These are phyloP conservation scores for Mystacides longicornis DNA, from an alignment of 2,888 invertebrate species.

Conservation along the genomic window DNA sequence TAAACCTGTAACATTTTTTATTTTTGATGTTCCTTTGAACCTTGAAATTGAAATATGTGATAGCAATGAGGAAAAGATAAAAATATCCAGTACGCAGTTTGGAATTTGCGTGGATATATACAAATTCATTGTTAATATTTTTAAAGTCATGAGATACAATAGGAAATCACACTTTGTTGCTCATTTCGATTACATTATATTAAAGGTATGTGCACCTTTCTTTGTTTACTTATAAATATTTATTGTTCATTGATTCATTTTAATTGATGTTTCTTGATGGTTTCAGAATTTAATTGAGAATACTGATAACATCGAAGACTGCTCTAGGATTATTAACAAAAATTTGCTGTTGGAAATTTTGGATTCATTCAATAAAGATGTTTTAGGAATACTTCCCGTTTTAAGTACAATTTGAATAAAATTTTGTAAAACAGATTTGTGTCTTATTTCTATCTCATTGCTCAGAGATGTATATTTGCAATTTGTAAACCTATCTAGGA, in stretches of 20 bases:
- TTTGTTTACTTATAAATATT: background rate
- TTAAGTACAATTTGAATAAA: background rate
- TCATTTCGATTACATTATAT: constrained; percentile 15
- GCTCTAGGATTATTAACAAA: background rate
- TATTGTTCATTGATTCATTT: background rate
- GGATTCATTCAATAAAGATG: constrained; percentile 9
- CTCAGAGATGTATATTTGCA: too few species aligned
- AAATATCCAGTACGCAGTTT: constrained; percentile 3
- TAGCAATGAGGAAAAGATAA: background rate
- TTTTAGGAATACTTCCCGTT: constrained; percentile 13
- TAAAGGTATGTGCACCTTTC: constrained; percentile 12
- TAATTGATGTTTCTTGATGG: background rate
- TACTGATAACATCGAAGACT: background rate
- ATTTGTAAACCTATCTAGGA: background rate
- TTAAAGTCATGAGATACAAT: constrained; percentile 1
- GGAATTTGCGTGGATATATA: constrained; percentile 7
- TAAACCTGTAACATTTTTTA: background rate
- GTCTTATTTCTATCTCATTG: background rate
- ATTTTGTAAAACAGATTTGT: too few species aligned
- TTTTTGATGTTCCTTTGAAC: background rate
- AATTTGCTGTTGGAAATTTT: background rate
- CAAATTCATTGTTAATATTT: constrained; percentile 5
- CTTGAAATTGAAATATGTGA: constrained; percentile 5
- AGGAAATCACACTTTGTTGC: background rate
- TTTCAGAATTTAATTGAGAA: constrained; percentile 15